These are phyloP conservation scores for Ceramica pisi DNA, from an alignment of 2,888 invertebrate genomes.

Conservation along the genomic window DNA sequence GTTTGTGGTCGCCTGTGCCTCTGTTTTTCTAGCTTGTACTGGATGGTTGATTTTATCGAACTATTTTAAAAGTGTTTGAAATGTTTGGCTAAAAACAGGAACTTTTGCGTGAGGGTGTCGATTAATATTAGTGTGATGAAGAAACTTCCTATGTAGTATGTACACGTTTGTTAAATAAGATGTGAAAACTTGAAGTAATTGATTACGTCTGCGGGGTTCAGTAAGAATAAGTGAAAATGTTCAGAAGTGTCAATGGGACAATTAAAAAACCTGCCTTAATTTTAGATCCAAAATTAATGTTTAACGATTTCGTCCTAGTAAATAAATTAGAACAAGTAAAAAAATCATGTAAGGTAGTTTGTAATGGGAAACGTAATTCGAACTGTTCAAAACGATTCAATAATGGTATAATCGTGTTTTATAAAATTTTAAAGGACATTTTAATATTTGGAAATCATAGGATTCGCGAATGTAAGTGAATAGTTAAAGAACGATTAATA, in stretches of 20 bases:
- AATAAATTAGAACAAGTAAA: conserved; percentile 42
- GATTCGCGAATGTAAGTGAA: conserved; percentile 33
- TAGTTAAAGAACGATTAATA: conserved; percentile 33
- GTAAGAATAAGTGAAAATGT: conserved; percentile 27
- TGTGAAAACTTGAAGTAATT: conserved; percentile 42
- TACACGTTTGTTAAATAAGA: conserved; percentile 45
- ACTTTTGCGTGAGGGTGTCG: conserved; percentile 6
- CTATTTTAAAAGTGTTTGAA: conserved; percentile 14
- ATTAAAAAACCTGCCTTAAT: conserved; percentile 61
- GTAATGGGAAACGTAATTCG: conserved; percentile 24
- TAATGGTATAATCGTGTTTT: conserved; percentile 45
- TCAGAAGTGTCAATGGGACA: conserved; percentile 40
- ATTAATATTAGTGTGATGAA: conserved; percentile 47
- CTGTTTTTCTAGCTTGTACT: conserved; percentile 10
- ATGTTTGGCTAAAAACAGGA: conserved; percentile 10
- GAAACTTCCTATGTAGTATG: conserved; percentile 61
- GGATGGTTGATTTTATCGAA: conserved; percentile 11
- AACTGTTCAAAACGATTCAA: conserved; percentile 41
- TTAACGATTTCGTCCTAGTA: conserved; percentile 51
- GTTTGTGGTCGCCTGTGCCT: conserved; percentile 14
- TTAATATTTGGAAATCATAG: conserved; percentile 29
- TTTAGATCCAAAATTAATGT: conserved; percentile 47
- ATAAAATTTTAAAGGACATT: conserved; percentile 41
- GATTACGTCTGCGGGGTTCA: conserved; percentile 21
- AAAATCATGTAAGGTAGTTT: conserved; percentile 24